Evolutionary conservation across 2,888 invertebrate genomes (phyloP).

Genomic region (Drosophila nigricruria): DNA sequence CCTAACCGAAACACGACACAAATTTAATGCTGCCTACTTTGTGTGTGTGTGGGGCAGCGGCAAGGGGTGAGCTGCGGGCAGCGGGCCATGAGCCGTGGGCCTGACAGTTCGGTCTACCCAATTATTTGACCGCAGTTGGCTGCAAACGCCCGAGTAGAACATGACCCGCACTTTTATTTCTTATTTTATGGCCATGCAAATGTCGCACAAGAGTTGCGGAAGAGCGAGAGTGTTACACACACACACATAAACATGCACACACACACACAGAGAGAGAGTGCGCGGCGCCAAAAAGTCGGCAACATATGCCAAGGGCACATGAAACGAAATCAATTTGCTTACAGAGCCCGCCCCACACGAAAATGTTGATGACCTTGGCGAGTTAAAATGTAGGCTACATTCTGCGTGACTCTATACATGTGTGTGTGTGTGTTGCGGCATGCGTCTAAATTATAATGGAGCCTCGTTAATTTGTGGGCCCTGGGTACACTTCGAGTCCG

Average conservation of each 20-base stretch:
- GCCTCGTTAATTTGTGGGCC: conserved; percentile 72
- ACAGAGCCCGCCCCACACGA: conserved; percentile 25
- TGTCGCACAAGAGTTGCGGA: conserved; percentile 47
- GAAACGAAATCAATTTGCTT: conserved; percentile 59
- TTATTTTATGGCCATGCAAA: conserved; percentile 76
- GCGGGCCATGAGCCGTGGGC: neutral
- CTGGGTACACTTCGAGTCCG: conserved; percentile 40
- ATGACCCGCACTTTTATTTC: conserved; percentile 65
- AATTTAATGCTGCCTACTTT: conserved; percentile 43
- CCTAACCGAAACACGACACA: conserved; percentile 19
- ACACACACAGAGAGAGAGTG: neutral
- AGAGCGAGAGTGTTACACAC: conserved; percentile 6
- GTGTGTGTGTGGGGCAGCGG: neutral
- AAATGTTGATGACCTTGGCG: conserved; percentile 49
- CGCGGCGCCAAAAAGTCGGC: conserved; percentile 70
- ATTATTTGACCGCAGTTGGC: conserved; percentile 62
- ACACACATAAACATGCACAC: conserved; percentile 2
- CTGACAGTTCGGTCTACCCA: conserved; percentile 36
- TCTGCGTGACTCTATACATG: conserved; percentile 6
- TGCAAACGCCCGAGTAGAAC: conserved; percentile 28
- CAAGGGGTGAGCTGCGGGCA: neutral
- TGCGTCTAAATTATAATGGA: conserved; percentile 70
- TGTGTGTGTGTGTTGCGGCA: conserved; percentile 22
- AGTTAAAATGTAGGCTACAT: conserved; percentile 22
- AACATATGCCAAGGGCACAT: conserved; percentile 64